Evolutionary conservation across 1,140 invertebrate genomes (phyloP).

Genomic region (Hirudo medicinalis): DNA sequence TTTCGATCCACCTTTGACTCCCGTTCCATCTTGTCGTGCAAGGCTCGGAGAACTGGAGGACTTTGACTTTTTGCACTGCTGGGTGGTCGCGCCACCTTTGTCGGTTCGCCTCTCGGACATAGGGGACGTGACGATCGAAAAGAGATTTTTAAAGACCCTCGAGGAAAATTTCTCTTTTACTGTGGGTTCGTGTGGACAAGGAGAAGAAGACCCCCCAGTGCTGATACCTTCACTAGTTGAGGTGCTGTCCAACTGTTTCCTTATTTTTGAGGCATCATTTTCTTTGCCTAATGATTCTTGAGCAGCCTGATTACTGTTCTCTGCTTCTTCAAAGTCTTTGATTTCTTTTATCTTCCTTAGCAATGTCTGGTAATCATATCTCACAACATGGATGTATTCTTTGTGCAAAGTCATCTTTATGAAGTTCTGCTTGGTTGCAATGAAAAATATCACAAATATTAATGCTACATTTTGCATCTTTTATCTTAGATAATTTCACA

Average conservation of each 20-base stretch:
- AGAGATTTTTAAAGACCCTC: background rate
- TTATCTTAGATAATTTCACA: no score
- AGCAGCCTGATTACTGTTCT: background rate
- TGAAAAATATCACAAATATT: no score
- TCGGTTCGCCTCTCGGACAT: background rate
- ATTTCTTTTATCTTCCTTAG: conserved; percentile 7
- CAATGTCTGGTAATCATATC: conserved; percentile 1
- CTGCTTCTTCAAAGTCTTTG: background rate
- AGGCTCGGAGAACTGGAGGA: conserved; percentile 9
- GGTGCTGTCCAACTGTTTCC: no score
- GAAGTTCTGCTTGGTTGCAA: background rate
- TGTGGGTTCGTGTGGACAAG: no score
- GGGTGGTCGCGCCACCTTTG: background rate
- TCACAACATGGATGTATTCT: background rate
- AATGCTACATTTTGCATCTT: no score
- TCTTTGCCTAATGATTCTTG: background rate
- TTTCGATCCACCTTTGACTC: background rate
- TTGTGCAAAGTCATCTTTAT: background rate
- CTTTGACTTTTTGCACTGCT: conserved; percentile 7
- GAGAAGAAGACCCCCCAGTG: no score
- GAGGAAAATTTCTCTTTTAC: conserved; percentile 3
- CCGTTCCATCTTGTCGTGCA: background rate
- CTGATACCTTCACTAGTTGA: no score
- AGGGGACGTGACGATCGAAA: background rate
- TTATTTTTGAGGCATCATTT: no score